Base-by-base conservation (phyloP, 2,888 invertebrate genomes). In the Trypoxylon attenuatum region DNA sequence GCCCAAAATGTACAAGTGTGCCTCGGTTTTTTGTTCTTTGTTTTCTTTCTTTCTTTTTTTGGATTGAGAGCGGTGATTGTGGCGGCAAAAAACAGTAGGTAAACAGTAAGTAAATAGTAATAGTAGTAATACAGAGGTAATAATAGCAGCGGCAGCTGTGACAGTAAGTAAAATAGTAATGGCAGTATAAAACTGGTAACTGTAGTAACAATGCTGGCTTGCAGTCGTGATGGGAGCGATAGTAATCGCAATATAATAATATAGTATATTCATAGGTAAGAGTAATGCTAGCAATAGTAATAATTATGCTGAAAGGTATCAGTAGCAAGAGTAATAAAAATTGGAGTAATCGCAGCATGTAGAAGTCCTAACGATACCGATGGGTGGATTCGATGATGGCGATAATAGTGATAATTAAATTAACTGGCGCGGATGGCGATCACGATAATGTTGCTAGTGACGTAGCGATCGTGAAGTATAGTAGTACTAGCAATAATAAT, bases 141-240 rank as follows among this genome's bases (percentile, higher is more conserved):
- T n/a, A n/a, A n/a, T 64, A 67, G 73, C 61, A 72, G 74, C 77
- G 65, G 77, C 76, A 73, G 72, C 78, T 75, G 71, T 71, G 71
- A 78, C 47, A 65, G 60, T 73, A 65, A 57, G 49, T 54, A 69
- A 62, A 53, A 63, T 52, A 52, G 33, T 49, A 68, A 58, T 46
- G 39, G 38, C 27, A 39, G 22, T n/a, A n/a, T n/a, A n/a, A n/a
- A n/a, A n/a, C n/a, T n/a, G n/a, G n/a, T n/a, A n/a, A n/a, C n/a
- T n/a, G n/a, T n/a, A n/a, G n/a, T n/a, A n/a, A n/a, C n/a, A n/a
- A n/a, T n/a, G n/a, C n/a, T n/a, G n/a, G n/a, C n/a, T n/a, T n/a
- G n/a, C n/a, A n/a, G n/a, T n/a, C n/a, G n/a, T n/a, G n/a, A n/a
- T n/a, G n/a, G n/a, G n/a, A n/a, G n/a, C n/a, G n/a, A n/a, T n/a